Evolutionary conservation across 2,888 invertebrate species (phyloP).

Genomic region (Raillietiella orientalis): DNA sequence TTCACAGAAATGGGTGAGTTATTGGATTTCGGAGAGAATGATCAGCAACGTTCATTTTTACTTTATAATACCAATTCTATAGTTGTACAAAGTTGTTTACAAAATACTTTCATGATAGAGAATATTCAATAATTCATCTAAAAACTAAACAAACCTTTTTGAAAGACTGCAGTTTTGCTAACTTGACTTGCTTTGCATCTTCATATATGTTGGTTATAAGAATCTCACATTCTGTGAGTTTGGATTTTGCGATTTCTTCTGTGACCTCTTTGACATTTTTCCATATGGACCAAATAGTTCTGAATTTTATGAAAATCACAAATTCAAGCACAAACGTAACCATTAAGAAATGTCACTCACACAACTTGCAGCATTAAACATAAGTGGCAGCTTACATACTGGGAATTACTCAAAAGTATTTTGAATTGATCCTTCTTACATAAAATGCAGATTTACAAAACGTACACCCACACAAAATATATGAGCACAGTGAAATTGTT

Average conservation of each 20-base stretch:
- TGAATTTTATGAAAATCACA: slow-evolving; percentile 16
- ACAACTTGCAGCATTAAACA: not conserved
- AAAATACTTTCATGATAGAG: too few relatives aligned
- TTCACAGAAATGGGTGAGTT: too few relatives aligned
- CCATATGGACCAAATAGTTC: slow-evolving; percentile 98
- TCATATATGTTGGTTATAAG: slow-evolving; percentile 84
- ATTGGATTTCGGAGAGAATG: too few relatives aligned
- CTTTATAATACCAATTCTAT: too few relatives aligned
- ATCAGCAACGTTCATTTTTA: too few relatives aligned
- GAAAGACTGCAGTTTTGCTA: slow-evolving; percentile 32
- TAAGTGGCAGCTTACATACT: slow-evolving; percentile 6
- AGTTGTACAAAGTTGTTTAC: too few relatives aligned
- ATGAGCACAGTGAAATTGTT: too few relatives aligned
- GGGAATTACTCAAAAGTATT: slow-evolving; percentile 2
- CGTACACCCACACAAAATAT: too few relatives aligned
- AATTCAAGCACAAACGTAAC: not conserved
- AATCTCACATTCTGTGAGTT: slow-evolving; percentile 71
- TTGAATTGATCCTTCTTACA: not conserved
- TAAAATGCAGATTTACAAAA: too few relatives aligned
- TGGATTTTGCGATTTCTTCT: slow-evolving; percentile 60
- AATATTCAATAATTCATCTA: not conserved
- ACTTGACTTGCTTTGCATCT: slow-evolving; percentile 50
- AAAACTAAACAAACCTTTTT: slow-evolving; percentile 12
- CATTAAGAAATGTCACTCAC: not conserved
- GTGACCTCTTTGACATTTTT: slow-evolving; percentile 77